A percentile compares a stretch with the other conserved stretches of the same genome.
Evolutionary conservation across 1,140 invertebrate genomes (phyloP).

Genomic region (Hypsibius dujardini): DNA sequence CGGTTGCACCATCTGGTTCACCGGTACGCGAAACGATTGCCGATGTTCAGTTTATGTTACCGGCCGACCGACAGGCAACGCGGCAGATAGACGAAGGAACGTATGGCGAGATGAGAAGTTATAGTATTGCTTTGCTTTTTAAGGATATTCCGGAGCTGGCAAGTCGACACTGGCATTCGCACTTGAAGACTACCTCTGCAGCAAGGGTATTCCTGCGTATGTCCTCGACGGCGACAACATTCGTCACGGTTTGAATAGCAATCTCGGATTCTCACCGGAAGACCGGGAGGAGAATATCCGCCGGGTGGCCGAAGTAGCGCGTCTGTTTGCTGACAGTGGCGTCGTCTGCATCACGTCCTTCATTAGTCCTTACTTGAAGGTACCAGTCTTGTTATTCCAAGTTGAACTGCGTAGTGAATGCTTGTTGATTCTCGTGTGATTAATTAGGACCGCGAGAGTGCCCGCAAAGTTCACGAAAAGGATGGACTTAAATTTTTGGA

Average conservation of each 20-base stretch:
- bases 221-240: conserved; percentile 95
- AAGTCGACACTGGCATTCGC: conserved; percentile 96
- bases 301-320: conserved; percentile 88
- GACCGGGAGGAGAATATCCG: conserved; percentile 94
- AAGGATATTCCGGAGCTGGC: conserved; percentile 72
- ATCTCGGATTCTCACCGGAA: conserved; percentile 76
- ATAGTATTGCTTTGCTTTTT: conserved; percentile 21
- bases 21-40: conserved; percentile 41
- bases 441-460: conserved; percentile 59
- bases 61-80: no score
- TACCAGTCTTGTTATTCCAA: conserved; percentile 28
- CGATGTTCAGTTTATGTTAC: no score
- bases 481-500: conserved; percentile 81
- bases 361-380: conserved; percentile 84
- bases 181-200: conserved; percentile 73
- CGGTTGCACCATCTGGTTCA: conserved; percentile 96
- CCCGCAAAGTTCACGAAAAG: conserved; percentile 67
- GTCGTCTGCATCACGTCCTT: conserved; percentile 88
- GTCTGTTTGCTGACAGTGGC: conserved; percentile 90
- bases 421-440: conserved; percentile 20
- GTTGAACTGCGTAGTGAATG: neutral
- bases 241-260: conserved; percentile 79
- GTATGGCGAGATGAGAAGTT: conserved; percentile 2
- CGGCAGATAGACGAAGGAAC: conserved; percentile 8
- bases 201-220: conserved; percentile 75